Evolutionary conservation across 2,113 vertebrate species (phyloP).

Genomic region (Phyllostomus hastatus): DNA sequence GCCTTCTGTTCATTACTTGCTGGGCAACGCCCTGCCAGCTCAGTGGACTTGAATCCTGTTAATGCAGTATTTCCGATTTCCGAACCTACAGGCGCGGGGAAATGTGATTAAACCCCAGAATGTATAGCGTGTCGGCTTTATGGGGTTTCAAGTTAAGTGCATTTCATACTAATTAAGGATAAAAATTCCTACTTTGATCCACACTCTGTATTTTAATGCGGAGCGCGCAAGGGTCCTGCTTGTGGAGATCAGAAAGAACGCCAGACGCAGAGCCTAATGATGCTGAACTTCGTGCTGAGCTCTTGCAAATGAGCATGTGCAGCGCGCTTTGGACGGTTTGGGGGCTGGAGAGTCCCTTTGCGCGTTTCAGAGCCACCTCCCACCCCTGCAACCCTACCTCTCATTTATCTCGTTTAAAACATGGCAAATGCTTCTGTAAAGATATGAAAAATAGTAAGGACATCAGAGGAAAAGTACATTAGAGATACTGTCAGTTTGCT

Average conservation of each 20-base stretch:
- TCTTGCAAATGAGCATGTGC: accelerated
- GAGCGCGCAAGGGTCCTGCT: neutral
- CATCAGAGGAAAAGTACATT: neutral
- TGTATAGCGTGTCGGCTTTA: constrained; percentile 32
- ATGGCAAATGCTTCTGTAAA: neutral
- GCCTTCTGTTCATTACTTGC: constrained; percentile 39
- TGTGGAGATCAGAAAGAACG: neutral
- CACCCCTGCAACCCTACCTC: neutral
- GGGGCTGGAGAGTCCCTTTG: neutral
- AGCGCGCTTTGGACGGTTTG: no score
- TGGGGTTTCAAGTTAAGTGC: constrained; percentile 29
- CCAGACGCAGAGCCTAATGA: accelerated
- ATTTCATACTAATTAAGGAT: constrained; percentile 64
- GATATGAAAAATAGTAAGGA: neutral
- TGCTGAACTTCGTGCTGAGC: neutral
- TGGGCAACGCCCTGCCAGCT: neutral
- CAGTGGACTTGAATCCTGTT: constrained; percentile 38
- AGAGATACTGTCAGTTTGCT: neutral
- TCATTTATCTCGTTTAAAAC: neutral
- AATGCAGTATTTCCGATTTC: constrained; percentile 52
- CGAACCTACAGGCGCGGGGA: neutral
- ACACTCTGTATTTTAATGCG: neutral
- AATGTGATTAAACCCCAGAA: constrained; percentile 57
- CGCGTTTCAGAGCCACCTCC: neutral
- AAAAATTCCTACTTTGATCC: constrained; percentile 43